Percentiles rank a stretch among this genome's conserved stretches.
phyloP scores from a whole-genome alignment of 2,113 vertebrate species.

The Sinocyclocheilus rhinocerous region DNA sequence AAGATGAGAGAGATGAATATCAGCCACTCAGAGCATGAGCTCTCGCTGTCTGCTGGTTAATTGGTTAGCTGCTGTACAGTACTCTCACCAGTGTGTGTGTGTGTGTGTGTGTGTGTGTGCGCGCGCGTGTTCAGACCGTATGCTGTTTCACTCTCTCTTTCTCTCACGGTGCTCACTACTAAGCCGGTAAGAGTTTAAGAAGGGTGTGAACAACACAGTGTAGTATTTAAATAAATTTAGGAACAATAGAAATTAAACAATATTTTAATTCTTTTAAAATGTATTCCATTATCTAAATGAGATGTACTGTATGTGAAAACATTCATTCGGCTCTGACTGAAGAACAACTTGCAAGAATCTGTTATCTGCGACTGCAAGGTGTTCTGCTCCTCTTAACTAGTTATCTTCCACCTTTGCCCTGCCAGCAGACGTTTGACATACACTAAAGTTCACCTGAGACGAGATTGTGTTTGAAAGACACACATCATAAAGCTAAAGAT shows the following conservation, averaged over 20 bases:
- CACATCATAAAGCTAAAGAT: not conserved
- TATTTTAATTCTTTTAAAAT: too few relatives aligned
- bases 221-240: not conserved
- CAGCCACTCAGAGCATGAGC: not conserved
- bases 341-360: not conserved
- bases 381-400: not conserved
- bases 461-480: not conserved
- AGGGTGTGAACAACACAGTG: not conserved
- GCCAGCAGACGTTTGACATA: not conserved
- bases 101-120: not conserved
- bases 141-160: not conserved
- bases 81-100: not conserved
- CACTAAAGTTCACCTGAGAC: not conserved
- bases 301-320: not conserved
- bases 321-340: not conserved
- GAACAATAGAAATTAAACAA: not conserved
- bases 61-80: not conserved
- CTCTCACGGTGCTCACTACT: not conserved
- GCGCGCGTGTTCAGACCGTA: not conserved
- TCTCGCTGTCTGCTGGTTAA: slow-evolving; percentile 2
- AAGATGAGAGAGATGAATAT: not conserved
- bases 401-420: not conserved
- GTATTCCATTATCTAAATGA: not conserved
- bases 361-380: slow-evolving; percentile 1
- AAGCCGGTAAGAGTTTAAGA: not conserved